Evolutionary conservation across 2,888 invertebrate genomes (phyloP).

Genomic region (Stegana nigrithorax): DNA sequence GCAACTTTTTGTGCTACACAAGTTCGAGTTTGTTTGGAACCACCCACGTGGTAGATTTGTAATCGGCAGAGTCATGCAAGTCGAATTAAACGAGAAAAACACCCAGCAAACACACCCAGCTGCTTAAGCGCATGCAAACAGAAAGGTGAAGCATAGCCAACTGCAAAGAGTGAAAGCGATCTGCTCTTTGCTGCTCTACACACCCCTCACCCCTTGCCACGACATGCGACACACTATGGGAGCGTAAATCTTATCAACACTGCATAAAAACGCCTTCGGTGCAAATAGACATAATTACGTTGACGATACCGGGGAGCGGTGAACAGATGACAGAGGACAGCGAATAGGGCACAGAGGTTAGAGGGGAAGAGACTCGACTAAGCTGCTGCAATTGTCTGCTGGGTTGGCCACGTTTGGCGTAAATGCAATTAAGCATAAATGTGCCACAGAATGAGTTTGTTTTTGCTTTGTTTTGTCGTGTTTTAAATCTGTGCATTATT

Average conservation of each 20-base stretch:
- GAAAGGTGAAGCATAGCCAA: no score
- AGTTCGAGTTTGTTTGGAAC: background rate
- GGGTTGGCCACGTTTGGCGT: no score
- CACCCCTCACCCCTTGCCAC: background rate
- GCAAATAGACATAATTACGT: conserved; percentile 21
- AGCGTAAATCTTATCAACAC: conserved; percentile 31
- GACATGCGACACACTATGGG: no score
- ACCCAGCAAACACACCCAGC: conserved; percentile 15
- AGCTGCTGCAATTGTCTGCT: conserved; percentile 8
- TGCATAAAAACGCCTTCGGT: conserved; percentile 28
- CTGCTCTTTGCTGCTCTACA: background rate
- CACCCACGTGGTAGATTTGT: conserved; percentile 18
- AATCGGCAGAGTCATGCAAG: conserved; percentile 8
- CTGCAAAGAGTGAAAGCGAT: background rate
- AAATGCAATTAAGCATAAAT: conserved; percentile 28
- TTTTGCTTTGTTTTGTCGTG: conserved; percentile 4
- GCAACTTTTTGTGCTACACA: background rate
- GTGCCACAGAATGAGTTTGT: conserved; percentile 11
- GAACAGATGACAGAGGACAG: no score
- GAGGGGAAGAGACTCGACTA: background rate
- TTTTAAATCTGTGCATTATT: background rate
- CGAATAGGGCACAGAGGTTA: background rate
- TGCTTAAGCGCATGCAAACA: background rate
- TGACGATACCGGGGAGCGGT: conserved; percentile 34
- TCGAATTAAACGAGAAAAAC: conserved; percentile 4